Evolutionary conservation across 2,888 invertebrate species (phyloP).

Genomic region (Gymnocheta viridis): DNA sequence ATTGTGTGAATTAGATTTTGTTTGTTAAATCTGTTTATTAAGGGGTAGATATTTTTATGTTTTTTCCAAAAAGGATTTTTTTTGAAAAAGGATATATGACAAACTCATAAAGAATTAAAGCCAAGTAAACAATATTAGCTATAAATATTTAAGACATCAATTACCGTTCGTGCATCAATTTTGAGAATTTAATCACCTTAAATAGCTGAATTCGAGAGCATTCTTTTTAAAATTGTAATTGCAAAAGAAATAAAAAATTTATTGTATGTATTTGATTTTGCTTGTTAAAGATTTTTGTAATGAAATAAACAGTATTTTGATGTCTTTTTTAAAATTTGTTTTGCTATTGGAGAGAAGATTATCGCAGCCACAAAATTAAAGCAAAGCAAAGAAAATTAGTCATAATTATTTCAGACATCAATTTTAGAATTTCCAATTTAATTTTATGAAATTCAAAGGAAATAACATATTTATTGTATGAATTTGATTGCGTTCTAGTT

Average conservation of each 20-base stretch:
- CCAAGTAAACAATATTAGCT: too few species aligned
- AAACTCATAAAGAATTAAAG: too few species aligned
- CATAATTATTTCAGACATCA: too few species aligned
- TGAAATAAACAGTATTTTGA: background rate
- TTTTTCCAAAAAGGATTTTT: background rate
- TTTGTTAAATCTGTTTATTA: too few species aligned
- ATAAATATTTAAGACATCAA: background rate
- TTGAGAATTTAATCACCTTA: background rate
- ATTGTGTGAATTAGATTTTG: too few species aligned
- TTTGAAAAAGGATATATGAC: constrained; percentile 8
- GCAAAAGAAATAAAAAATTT: background rate
- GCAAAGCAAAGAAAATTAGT: too few species aligned
- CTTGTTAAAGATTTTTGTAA: background rate
- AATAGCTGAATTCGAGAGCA: background rate
- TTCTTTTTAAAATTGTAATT: too few species aligned
- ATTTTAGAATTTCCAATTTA: background rate
- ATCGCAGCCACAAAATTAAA: too few species aligned
- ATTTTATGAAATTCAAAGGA: background rate
- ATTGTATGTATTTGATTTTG: background rate
- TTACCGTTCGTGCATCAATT: background rate
- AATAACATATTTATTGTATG: background rate
- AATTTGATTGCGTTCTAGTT: too few species aligned
- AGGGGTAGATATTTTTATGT: background rate
- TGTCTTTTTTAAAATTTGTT: background rate
- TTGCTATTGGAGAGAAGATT: background rate